A percentile compares a stretch with the other conserved stretches of the same genome.
These are phyloP conservation scores for Chironomus riparius DNA, from an alignment of 2,888 invertebrate species.

Conservation along the genomic window DNA sequence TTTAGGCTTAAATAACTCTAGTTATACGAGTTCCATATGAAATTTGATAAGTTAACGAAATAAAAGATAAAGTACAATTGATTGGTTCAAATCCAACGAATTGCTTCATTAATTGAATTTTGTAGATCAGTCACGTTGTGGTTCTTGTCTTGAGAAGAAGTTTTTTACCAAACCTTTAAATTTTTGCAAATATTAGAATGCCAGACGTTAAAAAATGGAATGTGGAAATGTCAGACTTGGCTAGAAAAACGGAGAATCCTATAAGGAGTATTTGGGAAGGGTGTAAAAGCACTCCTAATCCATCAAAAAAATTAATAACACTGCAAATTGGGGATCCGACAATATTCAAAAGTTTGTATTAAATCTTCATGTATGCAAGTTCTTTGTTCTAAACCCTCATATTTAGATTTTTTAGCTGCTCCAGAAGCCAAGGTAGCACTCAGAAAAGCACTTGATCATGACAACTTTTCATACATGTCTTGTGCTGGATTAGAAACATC, in stretches of 20 bases:
- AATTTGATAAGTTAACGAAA: too few species aligned
- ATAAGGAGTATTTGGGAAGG: constrained; percentile 22
- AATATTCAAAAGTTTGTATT: background rate
- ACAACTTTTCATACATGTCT: constrained; percentile 76
- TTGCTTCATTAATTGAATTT: too few species aligned
- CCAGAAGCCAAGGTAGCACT: constrained; percentile 56
- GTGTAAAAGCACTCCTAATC: background rate
- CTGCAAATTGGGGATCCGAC: constrained; percentile 24
- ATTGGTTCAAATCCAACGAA: too few species aligned
- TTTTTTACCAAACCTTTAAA: too few species aligned
- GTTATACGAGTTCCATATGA: too few species aligned
- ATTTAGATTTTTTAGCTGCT: background rate
- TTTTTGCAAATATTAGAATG: too few species aligned
- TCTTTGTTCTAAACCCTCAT: too few species aligned
- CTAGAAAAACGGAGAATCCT: constrained; percentile 1
- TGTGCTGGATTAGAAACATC: constrained; percentile 69
- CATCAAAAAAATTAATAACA: background rate
- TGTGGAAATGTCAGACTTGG: constrained; percentile 13
- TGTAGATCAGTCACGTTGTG: too few species aligned
- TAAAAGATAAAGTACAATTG: too few species aligned
- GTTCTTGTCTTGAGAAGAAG: too few species aligned
- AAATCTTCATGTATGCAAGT: background rate
- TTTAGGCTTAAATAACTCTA: too few species aligned
- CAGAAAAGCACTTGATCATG: constrained; percentile 57
- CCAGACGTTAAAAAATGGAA: background rate